Percentiles rank a stretch among this genome's conserved stretches.
These are phyloP conservation scores for Leucosticte australis DNA, from an alignment of 2,113 vertebrate species.

Conservation along the genomic window DNA sequence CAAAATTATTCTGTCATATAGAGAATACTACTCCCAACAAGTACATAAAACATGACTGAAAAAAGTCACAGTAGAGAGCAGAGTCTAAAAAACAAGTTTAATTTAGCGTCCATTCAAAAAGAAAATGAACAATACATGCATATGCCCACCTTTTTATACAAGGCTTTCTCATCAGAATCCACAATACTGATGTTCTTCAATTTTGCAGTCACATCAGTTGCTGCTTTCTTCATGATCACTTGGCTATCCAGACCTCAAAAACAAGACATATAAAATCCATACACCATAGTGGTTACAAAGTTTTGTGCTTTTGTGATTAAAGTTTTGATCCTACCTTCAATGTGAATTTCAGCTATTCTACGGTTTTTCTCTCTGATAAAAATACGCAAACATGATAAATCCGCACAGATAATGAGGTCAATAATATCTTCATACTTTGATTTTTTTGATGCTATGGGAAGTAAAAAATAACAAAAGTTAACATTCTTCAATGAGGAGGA, in stretches of 20 bases:
- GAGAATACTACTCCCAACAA: not conserved
- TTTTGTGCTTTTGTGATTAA: not conserved
- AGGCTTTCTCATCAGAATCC: conserved; percentile 86
- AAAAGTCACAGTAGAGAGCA: not conserved
- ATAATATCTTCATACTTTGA: conserved; percentile 85
- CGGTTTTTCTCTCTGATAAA: conserved; percentile 89
- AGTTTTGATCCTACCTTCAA: conserved; percentile 83
- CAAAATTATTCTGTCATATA: not conserved
- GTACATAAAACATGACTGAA: not conserved
- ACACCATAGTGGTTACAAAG: not conserved
- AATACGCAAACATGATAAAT: conserved; percentile 88
- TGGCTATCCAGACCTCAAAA: conserved; percentile 88
- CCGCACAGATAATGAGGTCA: conserved; percentile 86
- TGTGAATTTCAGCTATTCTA: conserved; percentile 90
- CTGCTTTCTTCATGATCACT: conserved; percentile 84
- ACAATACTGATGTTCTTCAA: conserved; percentile 91
- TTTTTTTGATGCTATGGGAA: conserved; percentile 78
- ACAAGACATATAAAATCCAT: not conserved
- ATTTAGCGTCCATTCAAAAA: not conserved
- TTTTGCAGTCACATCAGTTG: conserved; percentile 86
- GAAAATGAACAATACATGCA: not conserved
- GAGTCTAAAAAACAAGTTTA: not conserved
- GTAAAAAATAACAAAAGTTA: not conserved
- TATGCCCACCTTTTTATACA: conserved; percentile 90
- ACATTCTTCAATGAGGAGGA: not conserved